phyloP scores from a whole-genome alignment of 2,888 invertebrate genomes.

The Nephrocerus scutellatus region DNA sequence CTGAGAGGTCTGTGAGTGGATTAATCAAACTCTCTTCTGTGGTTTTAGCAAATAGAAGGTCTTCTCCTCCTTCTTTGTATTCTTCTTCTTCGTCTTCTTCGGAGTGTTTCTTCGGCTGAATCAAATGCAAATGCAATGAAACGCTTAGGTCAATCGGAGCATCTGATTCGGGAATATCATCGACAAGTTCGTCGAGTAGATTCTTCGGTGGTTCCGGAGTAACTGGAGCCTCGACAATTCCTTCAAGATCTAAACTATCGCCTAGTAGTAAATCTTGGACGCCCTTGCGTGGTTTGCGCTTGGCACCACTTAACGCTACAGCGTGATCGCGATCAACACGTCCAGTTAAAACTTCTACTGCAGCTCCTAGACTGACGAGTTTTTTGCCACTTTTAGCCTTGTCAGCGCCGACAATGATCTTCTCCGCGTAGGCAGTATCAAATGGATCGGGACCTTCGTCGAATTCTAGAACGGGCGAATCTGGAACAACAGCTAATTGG shows the following conservation, averaged over 20 bases:
- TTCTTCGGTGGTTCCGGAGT: slow-evolving; percentile 51
- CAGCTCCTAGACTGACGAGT: slow-evolving; percentile 73
- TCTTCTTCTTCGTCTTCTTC: slow-evolving; percentile 31
- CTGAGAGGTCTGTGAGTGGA: slow-evolving; percentile 44
- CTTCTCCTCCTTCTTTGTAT: slow-evolving; percentile 22
- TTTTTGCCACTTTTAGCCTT: slow-evolving; percentile 67
- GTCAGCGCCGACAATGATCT: slow-evolving; percentile 70
- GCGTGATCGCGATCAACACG: slow-evolving; percentile 69
- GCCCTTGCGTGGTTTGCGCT: slow-evolving; percentile 54
- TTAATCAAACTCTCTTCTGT: slow-evolving; percentile 25
- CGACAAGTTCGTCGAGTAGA: slow-evolving; percentile 67
- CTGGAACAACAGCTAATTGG: slow-evolving; percentile 78
- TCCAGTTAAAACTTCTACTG: slow-evolving; percentile 81
- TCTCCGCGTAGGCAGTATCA: slow-evolving; percentile 81
- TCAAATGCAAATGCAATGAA: slow-evolving; percentile 54
- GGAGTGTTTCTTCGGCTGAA: slow-evolving; percentile 45
- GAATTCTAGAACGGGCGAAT: slow-evolving; percentile 67
- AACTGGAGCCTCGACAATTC: slow-evolving; percentile 33
- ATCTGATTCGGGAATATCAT: slow-evolving; percentile 53
- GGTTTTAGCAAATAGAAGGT: slow-evolving; percentile 21
- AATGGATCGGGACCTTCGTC: slow-evolving; percentile 75
- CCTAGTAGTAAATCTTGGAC: slow-evolving; percentile 65
- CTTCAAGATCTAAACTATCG: slow-evolving; percentile 49
- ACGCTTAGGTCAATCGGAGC: slow-evolving; percentile 66
- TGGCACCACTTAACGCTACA: slow-evolving; percentile 48